Percentiles rank a stretch among this genome's conserved stretches.
These are phyloP conservation scores for Centropus unirufus DNA, from an alignment of 2,113 vertebrate species.

Conservation along the genomic window DNA sequence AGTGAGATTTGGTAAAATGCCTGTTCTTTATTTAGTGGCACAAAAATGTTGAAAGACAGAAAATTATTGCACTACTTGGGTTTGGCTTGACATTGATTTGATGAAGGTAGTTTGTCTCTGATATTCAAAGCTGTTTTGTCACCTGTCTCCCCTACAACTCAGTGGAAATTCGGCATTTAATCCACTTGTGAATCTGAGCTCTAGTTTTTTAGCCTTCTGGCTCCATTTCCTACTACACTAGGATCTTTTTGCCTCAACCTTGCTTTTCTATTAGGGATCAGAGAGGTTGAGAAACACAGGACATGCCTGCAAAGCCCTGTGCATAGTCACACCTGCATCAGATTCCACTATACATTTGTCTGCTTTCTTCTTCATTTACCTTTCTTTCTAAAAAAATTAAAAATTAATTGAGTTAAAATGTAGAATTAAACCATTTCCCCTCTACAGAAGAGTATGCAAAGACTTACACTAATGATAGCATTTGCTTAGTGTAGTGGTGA, in stretches of 20 bases:
- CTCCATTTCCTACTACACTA: not conserved
- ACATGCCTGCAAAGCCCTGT: not conserved
- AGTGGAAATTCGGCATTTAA: not conserved
- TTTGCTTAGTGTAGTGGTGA: not conserved
- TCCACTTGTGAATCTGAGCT: not conserved
- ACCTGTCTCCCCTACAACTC: not conserved
- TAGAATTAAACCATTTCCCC: not conserved
- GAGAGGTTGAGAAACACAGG: not conserved
- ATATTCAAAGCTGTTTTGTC: not conserved
- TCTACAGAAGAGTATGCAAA: not conserved
- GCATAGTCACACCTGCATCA: not conserved
- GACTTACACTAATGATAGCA: not conserved
- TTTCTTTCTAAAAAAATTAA: not conserved
- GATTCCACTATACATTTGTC: not conserved
- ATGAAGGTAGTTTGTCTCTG: not conserved
- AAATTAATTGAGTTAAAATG: not conserved
- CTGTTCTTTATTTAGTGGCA: not conserved
- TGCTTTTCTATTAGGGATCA: not conserved
- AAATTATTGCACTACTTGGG: not conserved
- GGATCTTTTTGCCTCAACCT: not conserved
- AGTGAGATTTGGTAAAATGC: not conserved
- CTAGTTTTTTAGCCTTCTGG: not conserved
- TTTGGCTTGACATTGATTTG: not conserved
- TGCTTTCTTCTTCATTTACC: not conserved
- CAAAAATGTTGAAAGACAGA: not conserved